A percentile compares a stretch with the other conserved stretches of the same genome.
Conservation (phyloP, 2,888 invertebrate genomes). For the Polyommatus iphigenia region DNA sequence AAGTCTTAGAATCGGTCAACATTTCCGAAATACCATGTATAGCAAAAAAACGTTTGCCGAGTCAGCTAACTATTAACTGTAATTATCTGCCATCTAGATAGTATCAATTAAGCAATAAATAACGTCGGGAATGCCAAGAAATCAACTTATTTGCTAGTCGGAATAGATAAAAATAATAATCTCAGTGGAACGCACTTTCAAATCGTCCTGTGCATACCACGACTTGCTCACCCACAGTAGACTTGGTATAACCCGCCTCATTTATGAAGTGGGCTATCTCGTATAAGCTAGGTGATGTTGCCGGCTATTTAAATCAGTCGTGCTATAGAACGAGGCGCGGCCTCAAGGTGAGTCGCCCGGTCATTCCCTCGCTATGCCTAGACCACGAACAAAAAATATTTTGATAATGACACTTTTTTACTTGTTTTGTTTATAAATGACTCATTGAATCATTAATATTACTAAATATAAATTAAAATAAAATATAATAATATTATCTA, state of each 20-base stretch:
- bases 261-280: conserved; percentile 53
- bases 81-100: too few relatives aligned
- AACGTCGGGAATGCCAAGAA: not conserved
- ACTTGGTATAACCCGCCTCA: conserved; percentile 67
- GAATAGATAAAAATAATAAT: conserved; percentile 42
- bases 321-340: conserved; percentile 68
- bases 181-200: conserved; percentile 68
- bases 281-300: conserved; percentile 49
- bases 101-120: conserved; percentile 1
- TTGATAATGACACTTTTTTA: conserved; percentile 9
- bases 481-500: too few relatives aligned
- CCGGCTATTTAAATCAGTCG: conserved; percentile 52
- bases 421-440: not conserved
- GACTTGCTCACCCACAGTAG: conserved; percentile 78
- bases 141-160: not conserved
- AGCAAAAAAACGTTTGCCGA: not conserved
- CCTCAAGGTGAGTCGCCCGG: conserved; percentile 76
- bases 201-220: conserved; percentile 74
- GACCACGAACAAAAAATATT: conserved; percentile 52
- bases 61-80: too few relatives aligned
- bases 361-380: conserved; percentile 70
- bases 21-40: not conserved
- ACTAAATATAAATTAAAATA: too few relatives aligned
- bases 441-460: not conserved
- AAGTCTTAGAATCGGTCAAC: not conserved